Conservation (phyloP, 1,140 invertebrate genomes). For the Pemphigus obesinymphae region DNA sequence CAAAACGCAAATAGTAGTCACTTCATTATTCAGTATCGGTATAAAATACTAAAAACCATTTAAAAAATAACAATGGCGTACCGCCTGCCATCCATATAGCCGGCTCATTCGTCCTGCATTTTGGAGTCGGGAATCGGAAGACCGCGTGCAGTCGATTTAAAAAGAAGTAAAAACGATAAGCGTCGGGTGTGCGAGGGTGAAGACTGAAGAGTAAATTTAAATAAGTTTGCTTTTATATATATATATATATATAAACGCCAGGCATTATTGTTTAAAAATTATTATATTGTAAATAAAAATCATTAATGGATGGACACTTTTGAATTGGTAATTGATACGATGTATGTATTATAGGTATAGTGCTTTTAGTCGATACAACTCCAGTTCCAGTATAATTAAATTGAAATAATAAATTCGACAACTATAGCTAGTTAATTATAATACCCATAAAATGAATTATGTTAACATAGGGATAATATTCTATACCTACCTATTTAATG, state of each 20-base stretch:
- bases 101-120: not conserved
- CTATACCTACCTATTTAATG: too few species aligned
- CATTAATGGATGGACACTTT: not conserved
- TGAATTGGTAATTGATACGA: not conserved
- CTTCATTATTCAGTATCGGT: conserved; percentile 35
- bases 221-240: not conserved
- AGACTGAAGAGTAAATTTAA: conserved; percentile 18
- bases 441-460: too few species aligned
- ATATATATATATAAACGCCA: too few species aligned
- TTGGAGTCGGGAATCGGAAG: not conserved
- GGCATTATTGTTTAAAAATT: not conserved
- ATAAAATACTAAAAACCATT: conserved; percentile 36
- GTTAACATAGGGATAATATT: too few species aligned
- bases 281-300: conserved; percentile 13
- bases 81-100: not conserved
- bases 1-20: conserved; percentile 34
- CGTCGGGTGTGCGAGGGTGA: not conserved
- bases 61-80: conserved; percentile 27
- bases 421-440: too few species aligned
- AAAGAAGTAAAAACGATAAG: conserved; percentile 24
- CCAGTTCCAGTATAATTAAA: too few species aligned
- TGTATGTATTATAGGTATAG: not conserved
- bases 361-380: too few species aligned
- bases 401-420: too few species aligned
- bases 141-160: conserved; percentile 17